Percentiles rank a stretch among this genome's conserved stretches.
Evolutionary conservation across 2,888 invertebrate species (phyloP).

Genomic region (Papilio elwesi): DNA sequence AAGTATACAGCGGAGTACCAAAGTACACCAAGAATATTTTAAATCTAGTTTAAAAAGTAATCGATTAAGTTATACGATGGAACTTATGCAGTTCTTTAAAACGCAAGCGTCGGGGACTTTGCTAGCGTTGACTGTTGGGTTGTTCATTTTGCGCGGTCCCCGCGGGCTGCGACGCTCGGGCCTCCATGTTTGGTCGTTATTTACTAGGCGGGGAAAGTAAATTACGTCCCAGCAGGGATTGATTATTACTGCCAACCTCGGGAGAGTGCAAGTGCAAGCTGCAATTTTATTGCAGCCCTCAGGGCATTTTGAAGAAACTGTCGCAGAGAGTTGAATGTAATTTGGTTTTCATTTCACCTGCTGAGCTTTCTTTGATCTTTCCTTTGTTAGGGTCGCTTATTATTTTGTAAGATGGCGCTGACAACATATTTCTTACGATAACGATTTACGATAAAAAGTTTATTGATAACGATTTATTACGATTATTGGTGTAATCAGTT

Average conservation of each 20-base stretch:
- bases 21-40: background rate
- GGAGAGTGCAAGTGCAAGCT: constrained; percentile 63
- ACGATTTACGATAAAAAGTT: too few relatives aligned
- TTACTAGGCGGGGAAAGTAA: constrained; percentile 73
- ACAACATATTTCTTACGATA: too few relatives aligned
- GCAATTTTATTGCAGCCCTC: constrained; percentile 61
- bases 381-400: too few relatives aligned
- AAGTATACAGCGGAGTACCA: background rate
- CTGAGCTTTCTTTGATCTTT: constrained; percentile 20
- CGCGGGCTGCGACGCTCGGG: constrained; percentile 44
- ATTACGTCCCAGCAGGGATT: constrained; percentile 69
- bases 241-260: constrained; percentile 66
- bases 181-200: constrained; percentile 55
- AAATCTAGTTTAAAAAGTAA: background rate
- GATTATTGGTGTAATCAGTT: too few relatives aligned
- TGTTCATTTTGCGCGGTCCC: constrained; percentile 48
- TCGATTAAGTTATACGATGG: background rate
- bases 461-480: too few relatives aligned
- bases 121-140: constrained; percentile 16
- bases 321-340: constrained; percentile 23
- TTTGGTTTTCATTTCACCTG: constrained; percentile 30
- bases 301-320: constrained; percentile 21
- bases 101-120: constrained; percentile 17
- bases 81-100: constrained; percentile 16
- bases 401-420: too few relatives aligned